Evolutionary conservation across 2,888 invertebrate genomes (phyloP).

Genomic region (Anthrax anthrax): DNA sequence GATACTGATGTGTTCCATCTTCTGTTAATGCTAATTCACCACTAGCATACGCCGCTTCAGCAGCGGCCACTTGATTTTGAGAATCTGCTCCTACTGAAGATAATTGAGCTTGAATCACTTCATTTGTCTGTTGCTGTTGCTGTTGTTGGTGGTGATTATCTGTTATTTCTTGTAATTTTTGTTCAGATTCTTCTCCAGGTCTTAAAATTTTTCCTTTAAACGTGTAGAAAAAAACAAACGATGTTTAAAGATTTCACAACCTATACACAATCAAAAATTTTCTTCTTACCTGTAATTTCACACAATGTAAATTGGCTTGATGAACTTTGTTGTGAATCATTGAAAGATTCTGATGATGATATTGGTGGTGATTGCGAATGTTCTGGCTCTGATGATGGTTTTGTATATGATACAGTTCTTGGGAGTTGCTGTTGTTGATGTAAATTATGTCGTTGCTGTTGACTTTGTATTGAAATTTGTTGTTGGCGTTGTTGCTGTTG

Average conservation of each 20-base stretch:
- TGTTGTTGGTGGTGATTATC: conserved; percentile 13
- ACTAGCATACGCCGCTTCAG: neutral
- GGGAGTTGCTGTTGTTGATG: conserved; percentile 36
- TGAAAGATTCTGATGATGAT: conserved; percentile 11
- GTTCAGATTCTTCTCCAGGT: conserved; percentile 40
- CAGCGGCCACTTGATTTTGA: too few species aligned
- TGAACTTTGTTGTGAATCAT: conserved; percentile 51
- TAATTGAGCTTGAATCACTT: neutral
- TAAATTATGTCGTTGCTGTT: conserved; percentile 20
- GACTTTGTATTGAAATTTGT: conserved; percentile 19
- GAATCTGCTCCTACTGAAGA: too few species aligned
- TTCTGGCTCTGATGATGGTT: neutral
- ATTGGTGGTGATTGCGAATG: neutral
- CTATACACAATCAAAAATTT: neutral
- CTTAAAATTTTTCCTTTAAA: conserved; percentile 32
- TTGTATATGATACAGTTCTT: neutral
- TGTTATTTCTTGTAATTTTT: conserved; percentile 16
- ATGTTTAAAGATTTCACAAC: neutral
- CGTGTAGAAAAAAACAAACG: neutral
- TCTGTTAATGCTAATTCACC: conserved; percentile 23
- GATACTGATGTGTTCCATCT: conserved; percentile 40
- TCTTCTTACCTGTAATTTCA: conserved; percentile 42
- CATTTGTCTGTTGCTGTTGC: conserved; percentile 12
- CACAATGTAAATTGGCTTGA: conserved; percentile 56
- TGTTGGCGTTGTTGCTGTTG: conserved; percentile 17